phyloP scores from a whole-genome alignment of 2,797 vertebrate species.

The Aphelocoma californica region DNA sequence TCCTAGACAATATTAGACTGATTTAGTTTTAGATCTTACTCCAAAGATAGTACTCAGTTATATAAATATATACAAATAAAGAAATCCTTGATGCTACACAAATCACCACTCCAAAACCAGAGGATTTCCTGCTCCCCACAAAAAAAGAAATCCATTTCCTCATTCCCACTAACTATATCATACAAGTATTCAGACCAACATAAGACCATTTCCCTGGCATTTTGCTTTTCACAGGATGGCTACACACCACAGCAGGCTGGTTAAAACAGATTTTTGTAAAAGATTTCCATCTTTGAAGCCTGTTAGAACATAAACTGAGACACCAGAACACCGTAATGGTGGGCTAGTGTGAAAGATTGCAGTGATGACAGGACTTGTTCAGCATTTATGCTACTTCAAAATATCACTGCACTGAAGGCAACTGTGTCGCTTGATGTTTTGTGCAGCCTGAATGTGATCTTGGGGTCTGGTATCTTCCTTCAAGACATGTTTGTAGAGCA shows the following conservation, averaged over 20 bases:
- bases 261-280: neutral
- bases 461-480: neutral
- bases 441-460: neutral
- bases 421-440: neutral
- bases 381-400: neutral
- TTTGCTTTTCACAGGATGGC: neutral
- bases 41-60: neutral
- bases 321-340: accelerated
- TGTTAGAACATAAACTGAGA: neutral
- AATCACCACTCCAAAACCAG: neutral
- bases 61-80: neutral
- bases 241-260: neutral
- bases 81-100: neutral
- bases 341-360: neutral
- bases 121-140: accelerated
- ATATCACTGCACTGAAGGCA: neutral
- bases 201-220: neutral
- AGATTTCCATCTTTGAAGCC: neutral
- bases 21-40: neutral
- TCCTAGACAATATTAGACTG: neutral
- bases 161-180: neutral
- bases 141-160: neutral
- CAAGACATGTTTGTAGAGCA: neutral
- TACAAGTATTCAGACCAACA: neutral
- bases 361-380: neutral